Percentiles rank a stretch among this genome's conserved stretches.
These are phyloP conservation scores for Graphium colonna DNA, from an alignment of 2,888 invertebrate genomes.

Conservation along the genomic window DNA sequence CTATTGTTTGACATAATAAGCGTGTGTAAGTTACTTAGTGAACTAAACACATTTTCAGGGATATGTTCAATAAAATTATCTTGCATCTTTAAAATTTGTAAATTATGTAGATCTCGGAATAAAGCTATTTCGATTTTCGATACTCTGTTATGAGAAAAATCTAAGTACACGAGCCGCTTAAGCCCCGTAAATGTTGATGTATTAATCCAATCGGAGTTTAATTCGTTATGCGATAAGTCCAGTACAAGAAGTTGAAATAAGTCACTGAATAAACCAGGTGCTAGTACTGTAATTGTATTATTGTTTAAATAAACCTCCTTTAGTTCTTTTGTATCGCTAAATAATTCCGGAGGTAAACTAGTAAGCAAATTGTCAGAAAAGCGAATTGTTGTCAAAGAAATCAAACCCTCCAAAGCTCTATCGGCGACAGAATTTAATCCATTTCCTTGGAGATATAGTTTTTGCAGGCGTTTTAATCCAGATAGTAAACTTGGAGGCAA, in stretches of 20 bases:
- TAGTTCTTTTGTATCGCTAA: constrained; percentile 87
- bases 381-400: constrained; percentile 85
- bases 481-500: constrained; percentile 86
- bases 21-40: constrained; percentile 88
- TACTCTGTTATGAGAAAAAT: constrained; percentile 88
- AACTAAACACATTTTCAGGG: constrained; percentile 88
- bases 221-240: constrained; percentile 88
- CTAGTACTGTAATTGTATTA: constrained; percentile 89
- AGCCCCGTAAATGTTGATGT: constrained; percentile 89
- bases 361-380: constrained; percentile 90
- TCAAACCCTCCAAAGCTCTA: constrained; percentile 87
- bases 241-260: constrained; percentile 86
- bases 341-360: constrained; percentile 89
- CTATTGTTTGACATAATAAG: constrained; percentile 90
- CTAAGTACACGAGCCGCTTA: constrained; percentile 87
- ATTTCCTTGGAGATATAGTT: constrained; percentile 88
- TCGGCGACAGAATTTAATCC: constrained; percentile 87
- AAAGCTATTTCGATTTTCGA: constrained; percentile 87
- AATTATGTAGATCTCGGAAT: constrained; percentile 87
- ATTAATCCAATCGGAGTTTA: constrained; percentile 91
- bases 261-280: constrained; percentile 89
- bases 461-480: constrained; percentile 84
- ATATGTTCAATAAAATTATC: constrained; percentile 88
- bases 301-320: constrained; percentile 91
- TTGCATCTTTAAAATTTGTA: constrained; percentile 89